Evolutionary conservation across 2,113 vertebrate genomes (phyloP).

Genomic region (Gymnobelideus leadbeateri): DNA sequence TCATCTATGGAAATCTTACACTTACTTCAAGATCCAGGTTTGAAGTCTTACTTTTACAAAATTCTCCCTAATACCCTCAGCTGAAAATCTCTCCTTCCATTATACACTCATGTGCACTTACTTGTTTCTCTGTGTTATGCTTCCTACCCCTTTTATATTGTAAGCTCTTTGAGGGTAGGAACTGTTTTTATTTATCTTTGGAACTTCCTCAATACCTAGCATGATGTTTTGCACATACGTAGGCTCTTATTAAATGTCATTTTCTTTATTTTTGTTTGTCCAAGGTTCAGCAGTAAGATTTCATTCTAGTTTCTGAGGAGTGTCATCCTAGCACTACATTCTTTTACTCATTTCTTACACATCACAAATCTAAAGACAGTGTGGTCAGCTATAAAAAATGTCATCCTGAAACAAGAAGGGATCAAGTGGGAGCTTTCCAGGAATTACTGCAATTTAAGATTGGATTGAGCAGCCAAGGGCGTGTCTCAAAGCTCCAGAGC

Average conservation of each 20-base stretch:
- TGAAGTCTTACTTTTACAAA: not conserved
- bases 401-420: not conserved
- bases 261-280: not conserved
- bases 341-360: not conserved
- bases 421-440: conserved; percentile 8
- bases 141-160: not conserved
- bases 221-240: not conserved
- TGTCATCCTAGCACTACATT: not conserved
- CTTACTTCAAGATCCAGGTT: not conserved
- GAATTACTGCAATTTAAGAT: conserved; percentile 3
- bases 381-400: not conserved
- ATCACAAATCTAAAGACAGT: not conserved
- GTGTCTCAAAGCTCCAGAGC: not conserved
- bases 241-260: not conserved
- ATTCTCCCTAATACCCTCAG: not conserved
- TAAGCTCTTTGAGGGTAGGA: not conserved
- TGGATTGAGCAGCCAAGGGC: not conserved
- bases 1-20: not conserved
- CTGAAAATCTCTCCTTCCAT: not conserved
- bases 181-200: not conserved
- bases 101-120: not conserved
- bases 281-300: not conserved
- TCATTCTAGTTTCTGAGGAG: not conserved
- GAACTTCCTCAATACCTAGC: not conserved
- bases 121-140: not conserved